phyloP scores from a whole-genome alignment of 2,888 invertebrate genomes.

The Platerodrilus igneus region DNA sequence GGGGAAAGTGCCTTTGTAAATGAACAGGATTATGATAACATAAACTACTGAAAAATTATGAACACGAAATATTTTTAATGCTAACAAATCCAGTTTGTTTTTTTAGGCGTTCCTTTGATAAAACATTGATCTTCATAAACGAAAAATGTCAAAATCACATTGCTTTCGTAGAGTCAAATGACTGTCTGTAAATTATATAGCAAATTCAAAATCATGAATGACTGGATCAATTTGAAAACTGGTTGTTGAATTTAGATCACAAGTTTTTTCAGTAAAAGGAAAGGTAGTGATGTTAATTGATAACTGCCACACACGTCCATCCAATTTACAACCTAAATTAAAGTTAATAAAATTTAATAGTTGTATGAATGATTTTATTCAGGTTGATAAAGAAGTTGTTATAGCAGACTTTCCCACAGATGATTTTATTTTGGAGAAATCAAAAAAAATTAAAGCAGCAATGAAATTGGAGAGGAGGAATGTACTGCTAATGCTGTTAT shows the following conservation, averaged over 20 bases:
- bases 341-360: conserved; percentile 12
- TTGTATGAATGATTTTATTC: too few species aligned
- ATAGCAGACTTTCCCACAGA: too few species aligned
- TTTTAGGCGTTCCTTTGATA: conserved; percentile 30
- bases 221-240: conserved; percentile 1
- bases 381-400: too few species aligned
- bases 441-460: too few species aligned
- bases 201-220: conserved; percentile 38
- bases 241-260: conserved; percentile 36
- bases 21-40: conserved; percentile 25
- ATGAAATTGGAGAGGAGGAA: too few species aligned
- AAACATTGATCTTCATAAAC: conserved; percentile 35
- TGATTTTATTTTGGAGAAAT: too few species aligned
- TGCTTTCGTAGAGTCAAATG: conserved; percentile 30
- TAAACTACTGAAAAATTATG: conserved; percentile 3
- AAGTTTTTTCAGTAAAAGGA: conserved; percentile 5
- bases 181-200: conserved; percentile 25
- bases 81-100: conserved; percentile 35
- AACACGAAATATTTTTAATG: conserved; percentile 31
- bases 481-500: too few species aligned
- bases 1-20: conserved; percentile 28
- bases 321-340: conserved; percentile 11
- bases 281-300: conserved; percentile 1
- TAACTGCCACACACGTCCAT: conserved; percentile 18
- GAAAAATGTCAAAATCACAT: conserved; percentile 38